Base-by-base conservation (phyloP, 2,888 invertebrate species). In the Sialis lutaria region DNA sequence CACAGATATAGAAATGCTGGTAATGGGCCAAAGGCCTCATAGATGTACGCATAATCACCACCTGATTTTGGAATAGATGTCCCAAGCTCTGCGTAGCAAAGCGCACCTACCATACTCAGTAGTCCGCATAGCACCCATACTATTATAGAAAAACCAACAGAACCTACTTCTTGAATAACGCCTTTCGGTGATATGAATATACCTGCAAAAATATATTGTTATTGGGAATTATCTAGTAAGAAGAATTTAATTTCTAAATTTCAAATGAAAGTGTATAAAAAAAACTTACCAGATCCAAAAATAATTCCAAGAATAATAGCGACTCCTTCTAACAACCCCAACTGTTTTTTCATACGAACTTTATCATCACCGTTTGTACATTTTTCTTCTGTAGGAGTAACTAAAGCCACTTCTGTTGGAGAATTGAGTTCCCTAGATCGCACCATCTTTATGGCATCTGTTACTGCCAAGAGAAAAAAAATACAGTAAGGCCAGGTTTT, bases 121-220 rank as follows among this genome's bases (percentile, higher is more conserved):
- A 88, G 58, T 2, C 96, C 96, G 61, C 91, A 92, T 2, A 82
- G 64, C 0, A 82, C 71, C 96, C 96, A 96, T 45, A 96, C 79
- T 2, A 85, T 64, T 13, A 96, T 64, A 0, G 93, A 88, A 31
- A 88, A 75, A 53, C 93, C 93, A 7, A 91, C 85, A 5, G 91
- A 89, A 33, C 89, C 87, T 8, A 91, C 88, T 67, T 92, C 86
- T 56, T 78, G 71, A 47, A 97, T 75, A 2, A 97, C 91, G 53
- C 95, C 96, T 64, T 87, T 88, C 0, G 96, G 96, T 0, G 93
- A 88, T 53, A 97, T 85, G 63, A 97, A 97, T 59, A 97, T 96
- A 33, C 90, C 90, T 70, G 63, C 60, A 70, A 54, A 61, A 58
- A 48, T 59, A 48, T 40, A 45, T 22, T 22, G 22, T 22, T 22